phyloP scores from a whole-genome alignment of 2,113 vertebrate genomes.

The Camelus bactrianus region DNA sequence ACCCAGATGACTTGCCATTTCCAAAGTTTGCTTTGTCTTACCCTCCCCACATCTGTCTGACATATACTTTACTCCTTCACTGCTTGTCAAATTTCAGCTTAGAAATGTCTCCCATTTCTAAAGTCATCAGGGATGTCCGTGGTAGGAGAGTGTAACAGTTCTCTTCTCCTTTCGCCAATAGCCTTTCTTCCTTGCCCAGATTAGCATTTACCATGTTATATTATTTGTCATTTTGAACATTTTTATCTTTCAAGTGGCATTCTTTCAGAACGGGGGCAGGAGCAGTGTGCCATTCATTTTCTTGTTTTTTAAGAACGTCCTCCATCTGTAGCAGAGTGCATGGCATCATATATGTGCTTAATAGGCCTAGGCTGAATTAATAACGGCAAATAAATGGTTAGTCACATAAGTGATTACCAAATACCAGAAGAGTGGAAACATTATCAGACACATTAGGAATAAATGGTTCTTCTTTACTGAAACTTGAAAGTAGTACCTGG shows the following conservation, averaged over 20 bases:
- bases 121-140: not conserved
- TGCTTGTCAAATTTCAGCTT: not conserved
- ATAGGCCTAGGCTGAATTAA: conserved; percentile 10
- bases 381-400: conserved; percentile 39
- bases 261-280: not conserved
- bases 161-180: not conserved
- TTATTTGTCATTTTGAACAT: not conserved
- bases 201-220: not conserved
- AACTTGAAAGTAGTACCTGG: not conserved
- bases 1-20: not conserved
- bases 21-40: not conserved
- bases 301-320: not conserved
- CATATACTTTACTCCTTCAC: not conserved
- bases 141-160: not conserved
- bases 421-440: not conserved
- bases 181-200: not conserved
- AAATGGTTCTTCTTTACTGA: not conserved
- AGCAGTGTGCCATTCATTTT: not conserved
- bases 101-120: not conserved
- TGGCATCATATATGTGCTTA: not conserved
- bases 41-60: not conserved
- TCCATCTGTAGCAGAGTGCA: not conserved
- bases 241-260: not conserved
- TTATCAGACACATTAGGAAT: not conserved
- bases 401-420: not conserved